These are phyloP conservation scores for Melanogrammus aeglefinus DNA, from an alignment of 2,797 vertebrate species.

Conservation along the genomic window DNA sequence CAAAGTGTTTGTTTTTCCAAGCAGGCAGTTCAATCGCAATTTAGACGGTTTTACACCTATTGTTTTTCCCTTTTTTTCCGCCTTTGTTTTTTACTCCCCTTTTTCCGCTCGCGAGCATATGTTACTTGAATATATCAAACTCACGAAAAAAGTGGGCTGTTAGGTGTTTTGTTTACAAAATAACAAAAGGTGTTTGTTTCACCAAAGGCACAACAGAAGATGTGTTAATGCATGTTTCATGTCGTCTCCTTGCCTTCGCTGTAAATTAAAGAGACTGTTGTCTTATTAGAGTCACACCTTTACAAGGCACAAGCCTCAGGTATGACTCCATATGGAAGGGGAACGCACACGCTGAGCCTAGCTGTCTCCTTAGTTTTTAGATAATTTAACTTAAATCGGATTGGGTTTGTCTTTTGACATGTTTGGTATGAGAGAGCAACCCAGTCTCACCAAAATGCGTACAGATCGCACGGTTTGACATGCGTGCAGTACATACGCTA, in stretches of 20 bases:
- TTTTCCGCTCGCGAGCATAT: slow-evolving; percentile 74
- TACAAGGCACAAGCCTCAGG: slow-evolving; percentile 62
- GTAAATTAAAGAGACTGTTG: slow-evolving; percentile 71
- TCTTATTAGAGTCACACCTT: slow-evolving; percentile 71
- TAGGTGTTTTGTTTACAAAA: slow-evolving; percentile 78
- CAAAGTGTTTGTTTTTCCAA: slow-evolving; percentile 81
- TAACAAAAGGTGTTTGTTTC: slow-evolving; percentile 75
- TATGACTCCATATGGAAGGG: slow-evolving; percentile 61
- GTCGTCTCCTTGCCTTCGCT: slow-evolving; percentile 57
- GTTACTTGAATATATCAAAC: slow-evolving; percentile 79
- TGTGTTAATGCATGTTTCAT: slow-evolving; percentile 74
- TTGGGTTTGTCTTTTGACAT: too few species aligned
- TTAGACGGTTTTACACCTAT: slow-evolving; percentile 79
- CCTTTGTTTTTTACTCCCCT: slow-evolving; percentile 10
- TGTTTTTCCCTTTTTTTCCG: slow-evolving; percentile 50
- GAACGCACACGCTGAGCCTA: slow-evolving; percentile 12
- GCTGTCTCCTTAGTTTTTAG: slow-evolving; percentile 12
- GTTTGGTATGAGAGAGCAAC: too few species aligned
- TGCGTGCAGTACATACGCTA: too few species aligned
- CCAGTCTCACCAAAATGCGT: too few species aligned
- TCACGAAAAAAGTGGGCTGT: slow-evolving; percentile 70
- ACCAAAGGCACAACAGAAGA: slow-evolving; percentile 73
- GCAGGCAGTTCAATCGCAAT: slow-evolving; percentile 76
- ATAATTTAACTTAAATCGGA: too few species aligned
- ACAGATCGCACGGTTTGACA: too few species aligned